Percentiles rank a stretch among this genome's conserved stretches.
Conservation (phyloP, 1,140 invertebrate genomes). For the Mya arenaria region DNA sequence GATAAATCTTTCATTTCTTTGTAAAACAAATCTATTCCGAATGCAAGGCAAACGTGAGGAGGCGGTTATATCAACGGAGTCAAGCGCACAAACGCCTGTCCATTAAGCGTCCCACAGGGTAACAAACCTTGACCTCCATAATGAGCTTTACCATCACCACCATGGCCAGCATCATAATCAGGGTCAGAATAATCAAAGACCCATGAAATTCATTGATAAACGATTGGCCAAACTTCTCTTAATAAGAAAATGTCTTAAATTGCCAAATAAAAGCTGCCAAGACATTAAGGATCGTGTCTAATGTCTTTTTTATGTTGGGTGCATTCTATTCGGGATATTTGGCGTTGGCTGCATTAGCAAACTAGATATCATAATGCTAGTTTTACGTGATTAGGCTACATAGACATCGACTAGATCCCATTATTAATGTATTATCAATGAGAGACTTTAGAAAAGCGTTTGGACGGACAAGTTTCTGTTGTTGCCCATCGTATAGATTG, state of each 20-base stretch:
- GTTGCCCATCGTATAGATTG: conserved; percentile 74
- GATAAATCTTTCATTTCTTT: too few relatives aligned
- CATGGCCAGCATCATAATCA: neutral
- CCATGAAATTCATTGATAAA: conserved; percentile 75
- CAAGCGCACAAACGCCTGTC: conserved; percentile 56
- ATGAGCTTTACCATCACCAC: neutral
- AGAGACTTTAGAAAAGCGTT: conserved; percentile 84
- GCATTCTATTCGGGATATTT: conserved; percentile 91
- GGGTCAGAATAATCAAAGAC: conserved; percentile 50
- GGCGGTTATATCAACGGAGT: conserved; percentile 31
- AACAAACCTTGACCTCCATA: too few relatives aligned
- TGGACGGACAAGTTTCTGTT: conserved; percentile 86
- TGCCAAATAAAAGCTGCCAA: conserved; percentile 94
- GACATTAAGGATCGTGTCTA: conserved; percentile 96
- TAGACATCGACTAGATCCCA: conserved; percentile 82
- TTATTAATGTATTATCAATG: conserved; percentile 86
- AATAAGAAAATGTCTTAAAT: conserved; percentile 77
- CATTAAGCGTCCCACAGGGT: conserved; percentile 53
- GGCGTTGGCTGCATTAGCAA: conserved; percentile 82
- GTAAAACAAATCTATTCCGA: conserved; percentile 1
- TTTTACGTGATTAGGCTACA: conserved; percentile 83
- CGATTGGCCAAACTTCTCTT: conserved; percentile 73
- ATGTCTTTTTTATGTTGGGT: conserved; percentile 97
- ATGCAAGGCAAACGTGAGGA: conserved; percentile 44
- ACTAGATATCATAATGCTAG: conserved; percentile 71